These are phyloP conservation scores for Vimba vimba DNA, from an alignment of 2,113 vertebrate genomes.

Conservation along the genomic window DNA sequence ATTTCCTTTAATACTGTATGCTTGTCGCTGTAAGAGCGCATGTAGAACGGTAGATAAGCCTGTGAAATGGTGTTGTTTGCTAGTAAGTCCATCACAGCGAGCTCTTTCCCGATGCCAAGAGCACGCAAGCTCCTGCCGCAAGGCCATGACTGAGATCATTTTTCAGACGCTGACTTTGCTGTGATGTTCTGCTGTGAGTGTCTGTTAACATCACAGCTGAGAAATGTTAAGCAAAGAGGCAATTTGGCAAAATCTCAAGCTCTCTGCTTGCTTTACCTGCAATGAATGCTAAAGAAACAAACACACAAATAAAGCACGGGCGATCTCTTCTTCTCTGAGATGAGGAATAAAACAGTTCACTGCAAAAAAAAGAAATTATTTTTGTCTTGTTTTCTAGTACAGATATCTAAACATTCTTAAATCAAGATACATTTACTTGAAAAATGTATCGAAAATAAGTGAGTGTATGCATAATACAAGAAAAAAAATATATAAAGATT, in stretches of 20 bases:
- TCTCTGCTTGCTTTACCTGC: conserved; percentile 30
- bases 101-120: conserved; percentile 1
- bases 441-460: too few species aligned
- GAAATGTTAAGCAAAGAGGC: conserved; percentile 31
- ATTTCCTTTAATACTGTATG: not conserved
- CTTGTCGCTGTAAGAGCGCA: not conserved
- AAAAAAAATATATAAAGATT: too few species aligned
- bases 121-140: conserved; percentile 14
- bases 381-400: too few species aligned
- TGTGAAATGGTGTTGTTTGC: not conserved
- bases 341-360: not conserved
- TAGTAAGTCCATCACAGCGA: conserved; percentile 1
- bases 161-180: conserved; percentile 11
- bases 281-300: conserved; percentile 14
- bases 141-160: conserved; percentile 8
- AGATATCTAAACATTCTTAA: too few species aligned
- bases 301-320: conserved; percentile 3
- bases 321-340: not conserved
- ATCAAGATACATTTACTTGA: too few species aligned
- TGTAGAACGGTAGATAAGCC: not conserved
- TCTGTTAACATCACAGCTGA: not conserved
- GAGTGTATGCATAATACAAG: too few species aligned
- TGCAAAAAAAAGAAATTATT: too few species aligned
- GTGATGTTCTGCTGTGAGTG: not conserved
- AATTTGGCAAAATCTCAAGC: conserved; percentile 12